Evolutionary conservation across 2,888 invertebrate genomes (phyloP).

Genomic region (Pandemis cinnamomeana): DNA sequence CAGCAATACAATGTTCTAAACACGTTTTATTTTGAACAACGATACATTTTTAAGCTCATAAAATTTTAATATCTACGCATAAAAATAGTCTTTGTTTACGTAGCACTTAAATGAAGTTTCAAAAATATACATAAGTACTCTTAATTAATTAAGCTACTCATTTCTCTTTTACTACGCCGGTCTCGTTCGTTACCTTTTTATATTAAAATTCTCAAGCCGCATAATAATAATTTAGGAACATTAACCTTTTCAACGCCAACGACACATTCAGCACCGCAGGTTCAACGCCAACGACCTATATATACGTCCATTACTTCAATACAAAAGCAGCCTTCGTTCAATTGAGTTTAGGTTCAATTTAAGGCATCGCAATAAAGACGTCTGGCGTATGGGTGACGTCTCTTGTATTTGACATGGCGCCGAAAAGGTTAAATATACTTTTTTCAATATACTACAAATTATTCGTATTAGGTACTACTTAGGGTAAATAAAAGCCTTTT

Average conservation of each 20-base stretch:
- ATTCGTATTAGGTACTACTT: neutral
- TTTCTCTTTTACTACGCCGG: neutral
- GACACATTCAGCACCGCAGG: too few species aligned
- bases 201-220: neutral
- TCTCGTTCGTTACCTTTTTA: neutral
- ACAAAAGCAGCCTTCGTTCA: too few species aligned
- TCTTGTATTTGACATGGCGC: too few species aligned
- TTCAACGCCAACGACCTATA: too few species aligned
- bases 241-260: too few species aligned
- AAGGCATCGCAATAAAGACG: too few species aligned
- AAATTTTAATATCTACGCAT: neutral
- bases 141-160: too few species aligned
- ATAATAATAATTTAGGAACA: too few species aligned
- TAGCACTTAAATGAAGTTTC: neutral
- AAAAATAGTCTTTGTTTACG: neutral
- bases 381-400: too few species aligned
- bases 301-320: too few species aligned
- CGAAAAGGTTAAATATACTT: neutral
- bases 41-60: constrained; percentile 20
- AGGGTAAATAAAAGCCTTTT: neutral
- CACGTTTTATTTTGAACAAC: constrained; percentile 21
- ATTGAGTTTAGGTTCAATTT: too few species aligned
- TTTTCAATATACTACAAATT: neutral
- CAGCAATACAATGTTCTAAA: neutral
- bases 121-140: neutral